Percentiles rank a stretch among this genome's conserved stretches.
These are phyloP conservation scores for Eolophus roseicapilla DNA, from an alignment of 2,113 vertebrate genomes.

Conservation along the genomic window DNA sequence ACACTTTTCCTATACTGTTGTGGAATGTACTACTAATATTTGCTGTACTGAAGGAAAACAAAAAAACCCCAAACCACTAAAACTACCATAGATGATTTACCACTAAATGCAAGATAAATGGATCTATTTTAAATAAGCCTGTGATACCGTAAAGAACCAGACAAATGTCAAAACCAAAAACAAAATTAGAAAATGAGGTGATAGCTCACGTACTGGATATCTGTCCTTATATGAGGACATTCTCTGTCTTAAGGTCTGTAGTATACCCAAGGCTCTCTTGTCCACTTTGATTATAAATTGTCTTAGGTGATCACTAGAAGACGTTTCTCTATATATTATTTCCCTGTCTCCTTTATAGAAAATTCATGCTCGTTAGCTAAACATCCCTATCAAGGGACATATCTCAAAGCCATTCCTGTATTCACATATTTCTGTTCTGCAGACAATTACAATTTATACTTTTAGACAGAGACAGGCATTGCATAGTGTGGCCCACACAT, in stretches of 20 bases:
- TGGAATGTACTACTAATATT: background rate
- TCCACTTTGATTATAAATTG: background rate
- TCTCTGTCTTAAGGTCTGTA: background rate
- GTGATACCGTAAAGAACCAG: background rate
- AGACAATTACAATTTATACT: background rate
- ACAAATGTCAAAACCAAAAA: background rate
- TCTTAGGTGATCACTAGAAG: background rate
- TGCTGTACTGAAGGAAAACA: background rate
- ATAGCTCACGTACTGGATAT: background rate
- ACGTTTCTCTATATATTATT: background rate
- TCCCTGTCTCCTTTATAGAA: background rate
- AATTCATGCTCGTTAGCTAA: background rate
- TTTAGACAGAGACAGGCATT: background rate
- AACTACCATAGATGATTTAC: background rate
- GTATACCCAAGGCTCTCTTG: background rate
- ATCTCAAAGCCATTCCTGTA: background rate
- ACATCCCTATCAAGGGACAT: background rate
- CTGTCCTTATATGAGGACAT: background rate
- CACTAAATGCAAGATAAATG: background rate
- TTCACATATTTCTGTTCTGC: background rate
- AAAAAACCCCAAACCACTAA: background rate
- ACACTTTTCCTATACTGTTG: background rate
- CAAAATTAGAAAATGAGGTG: background rate
- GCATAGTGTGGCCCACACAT: accelerated
- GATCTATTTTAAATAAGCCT: background rate